Evolutionary conservation across 2,888 invertebrate species (phyloP).

Genomic region (Crematogaster levior): DNA sequence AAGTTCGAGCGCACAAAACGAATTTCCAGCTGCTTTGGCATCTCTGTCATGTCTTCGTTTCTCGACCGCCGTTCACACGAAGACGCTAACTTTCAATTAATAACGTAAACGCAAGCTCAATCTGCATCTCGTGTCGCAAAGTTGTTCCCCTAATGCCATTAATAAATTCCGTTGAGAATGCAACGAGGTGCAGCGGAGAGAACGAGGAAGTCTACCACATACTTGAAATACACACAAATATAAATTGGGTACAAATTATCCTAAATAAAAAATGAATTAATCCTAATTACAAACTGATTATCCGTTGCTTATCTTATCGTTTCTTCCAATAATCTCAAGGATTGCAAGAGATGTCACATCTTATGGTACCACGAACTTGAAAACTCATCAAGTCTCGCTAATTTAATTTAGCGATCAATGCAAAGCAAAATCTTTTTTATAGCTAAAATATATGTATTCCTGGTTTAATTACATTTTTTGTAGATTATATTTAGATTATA

Average conservation of each 20-base stretch:
- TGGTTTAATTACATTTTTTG: neutral
- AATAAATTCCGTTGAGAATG: conserved; percentile 40
- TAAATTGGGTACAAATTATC: neutral
- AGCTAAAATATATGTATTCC: neutral
- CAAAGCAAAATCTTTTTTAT: neutral
- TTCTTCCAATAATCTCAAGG: neutral
- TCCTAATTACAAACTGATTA: conserved; percentile 23
- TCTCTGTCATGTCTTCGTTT: conserved; percentile 22
- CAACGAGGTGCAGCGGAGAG: conserved; percentile 21
- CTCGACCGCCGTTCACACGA: conserved; percentile 6
- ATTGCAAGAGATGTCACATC: neutral
- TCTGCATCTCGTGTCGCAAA: conserved; percentile 6
- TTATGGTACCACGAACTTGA: neutral
- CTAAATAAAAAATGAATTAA: conserved; percentile 7
- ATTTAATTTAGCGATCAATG: neutral
- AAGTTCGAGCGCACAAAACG: neutral
- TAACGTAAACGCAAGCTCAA: conserved; percentile 18
- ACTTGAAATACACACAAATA: conserved; percentile 16
- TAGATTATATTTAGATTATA: neutral
- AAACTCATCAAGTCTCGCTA: neutral
- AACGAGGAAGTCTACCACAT: conserved; percentile 4
- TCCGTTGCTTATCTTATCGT: conserved; percentile 2
- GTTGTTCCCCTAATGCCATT: conserved; percentile 28
- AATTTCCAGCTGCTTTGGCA: neutral
- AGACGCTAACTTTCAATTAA: conserved; percentile 39